Evolutionary conservation across 2,797 vertebrate species (phyloP), one percentile per base, ranked within the genome.

Genomic region (Botia kubotai): DNA sequence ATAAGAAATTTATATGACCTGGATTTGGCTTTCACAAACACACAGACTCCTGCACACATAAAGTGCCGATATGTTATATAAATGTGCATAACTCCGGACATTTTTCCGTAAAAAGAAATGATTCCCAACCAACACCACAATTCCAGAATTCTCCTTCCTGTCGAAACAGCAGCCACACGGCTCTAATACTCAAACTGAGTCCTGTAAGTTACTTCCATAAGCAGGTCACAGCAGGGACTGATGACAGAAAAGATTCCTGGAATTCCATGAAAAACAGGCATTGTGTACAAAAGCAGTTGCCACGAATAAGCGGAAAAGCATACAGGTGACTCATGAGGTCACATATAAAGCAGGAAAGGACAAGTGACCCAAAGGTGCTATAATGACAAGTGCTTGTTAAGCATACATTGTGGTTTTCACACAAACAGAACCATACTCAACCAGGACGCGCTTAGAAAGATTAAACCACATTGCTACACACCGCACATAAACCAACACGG

Each of bases 201-300:
- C 33, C 80, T 58, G 55, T 46, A 81, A 90, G 80, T 75, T 79
- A 33, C 79, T 91, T 91, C 91, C 39, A 85, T 90, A 91, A 91
- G 8, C 79, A 70, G 33, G 29, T 13, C 82, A 81, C 72, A 70
- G 69, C 57, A 21, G 65, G 46, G 69, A 3, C 79, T 75, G 74
- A 50, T 50, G 12, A 68, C 50, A 58, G 19, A 43, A 50, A 43
- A 33, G 2, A 33, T 33, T 3, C 33, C 33, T 33, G 33, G 33
- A 33, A 55, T 57, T 77, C 21, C 39, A 23, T 14, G 8, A 65
- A 79, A 58, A 72, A 26, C 62, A 43, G 2, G 13, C 11, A 17
- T 65, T 33, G 36, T 17, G 68, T 43, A 55, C 33, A 26, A 26
- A 76, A 73, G 14, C 17, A 71, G 19, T 19, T 60, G 43, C 23